Evolutionary conservation across 2,113 vertebrate genomes (phyloP), one percentile per base, ranked within the genome.

Genomic region (Nycticebus coucang): DNA sequence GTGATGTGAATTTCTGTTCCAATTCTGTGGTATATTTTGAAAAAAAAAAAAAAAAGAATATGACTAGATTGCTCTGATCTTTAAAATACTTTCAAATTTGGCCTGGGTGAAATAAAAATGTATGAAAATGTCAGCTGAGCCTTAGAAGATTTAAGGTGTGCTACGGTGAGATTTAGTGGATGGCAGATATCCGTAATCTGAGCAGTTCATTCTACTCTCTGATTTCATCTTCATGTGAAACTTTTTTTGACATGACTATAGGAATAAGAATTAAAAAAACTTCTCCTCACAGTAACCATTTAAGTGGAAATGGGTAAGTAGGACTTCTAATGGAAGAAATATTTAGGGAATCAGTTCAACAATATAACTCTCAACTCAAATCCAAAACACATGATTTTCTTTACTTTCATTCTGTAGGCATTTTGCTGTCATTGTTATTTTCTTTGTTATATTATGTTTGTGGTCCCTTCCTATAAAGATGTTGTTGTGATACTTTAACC

Each of bases 21-120:
- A 91, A 94, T 94, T 87, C 55, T 21, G 5, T 28, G 5, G 7
- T 55, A 90, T 86, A 75, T 95, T 96, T 69, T 81, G 55, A 95
- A 26, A 93, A 35, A 96, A 57, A 93, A 35, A 96, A 57, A 97
- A 53, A 89, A 10, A 33, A 0, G 1, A 96, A 86, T 96, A 93
- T 91, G 95, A 68, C 81, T 95, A 50, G 59, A 81, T 89, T 96
- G 37, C 37, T 92, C 90, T 96, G 14, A 86, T 96, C 89, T 91
- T 18, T 77, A 97, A 97, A 96, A 50, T 94, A 94, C 84, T 91
- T 93, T 96, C 83, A 97, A 37, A 97, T 96, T 96, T 97, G 95
- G 69, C 80, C 82, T 86, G 78, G 89, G 62, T 93, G 75, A 88
- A 97, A 86, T 94, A 93, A 87, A 85, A 92, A 22, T 64, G 94